These are phyloP conservation scores for Spinibarbus caldwelli DNA, from an alignment of 2,797 vertebrate species.

Conservation along the genomic window DNA sequence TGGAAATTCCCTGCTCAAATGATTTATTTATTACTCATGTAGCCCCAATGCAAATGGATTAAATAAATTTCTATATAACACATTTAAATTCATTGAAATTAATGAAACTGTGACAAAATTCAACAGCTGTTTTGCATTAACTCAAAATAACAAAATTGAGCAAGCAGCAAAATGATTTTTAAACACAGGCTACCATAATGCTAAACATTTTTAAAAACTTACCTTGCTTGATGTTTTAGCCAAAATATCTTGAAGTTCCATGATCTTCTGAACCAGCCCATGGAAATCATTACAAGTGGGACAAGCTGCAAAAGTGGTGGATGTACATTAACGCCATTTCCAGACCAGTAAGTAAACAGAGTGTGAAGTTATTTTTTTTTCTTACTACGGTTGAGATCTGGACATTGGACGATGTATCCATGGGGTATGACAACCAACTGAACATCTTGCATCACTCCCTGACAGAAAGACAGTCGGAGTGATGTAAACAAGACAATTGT, in stretches of 20 bases:
- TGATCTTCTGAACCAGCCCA: constrained; percentile 98
- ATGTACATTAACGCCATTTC: background rate
- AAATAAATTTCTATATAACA: background rate
- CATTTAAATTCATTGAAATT: background rate
- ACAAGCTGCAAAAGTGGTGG: constrained; percentile 83
- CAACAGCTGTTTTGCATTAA: background rate
- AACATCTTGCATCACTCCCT: constrained; percentile 98
- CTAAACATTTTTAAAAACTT: constrained; percentile 44
- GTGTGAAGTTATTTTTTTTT: background rate
- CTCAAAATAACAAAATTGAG: background rate
- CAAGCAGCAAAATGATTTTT: background rate
- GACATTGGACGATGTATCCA: constrained; percentile 97
- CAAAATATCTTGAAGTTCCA: constrained; percentile 97
- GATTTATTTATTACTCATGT: background rate
- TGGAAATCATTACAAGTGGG: constrained; percentile 99
- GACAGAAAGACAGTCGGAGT: background rate
- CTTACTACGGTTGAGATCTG: constrained; percentile 99
- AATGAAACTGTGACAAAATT: background rate
- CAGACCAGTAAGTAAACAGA: background rate
- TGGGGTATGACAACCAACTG: constrained; percentile 95
- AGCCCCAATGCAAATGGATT: background rate
- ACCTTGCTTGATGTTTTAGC: constrained; percentile 99
- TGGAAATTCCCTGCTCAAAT: background rate
- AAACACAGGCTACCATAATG: background rate
- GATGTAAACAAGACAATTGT: background rate